These are phyloP conservation scores for Megaleporinus macrocephalus DNA, from an alignment of 2,113 vertebrate species.

Conservation along the genomic window DNA sequence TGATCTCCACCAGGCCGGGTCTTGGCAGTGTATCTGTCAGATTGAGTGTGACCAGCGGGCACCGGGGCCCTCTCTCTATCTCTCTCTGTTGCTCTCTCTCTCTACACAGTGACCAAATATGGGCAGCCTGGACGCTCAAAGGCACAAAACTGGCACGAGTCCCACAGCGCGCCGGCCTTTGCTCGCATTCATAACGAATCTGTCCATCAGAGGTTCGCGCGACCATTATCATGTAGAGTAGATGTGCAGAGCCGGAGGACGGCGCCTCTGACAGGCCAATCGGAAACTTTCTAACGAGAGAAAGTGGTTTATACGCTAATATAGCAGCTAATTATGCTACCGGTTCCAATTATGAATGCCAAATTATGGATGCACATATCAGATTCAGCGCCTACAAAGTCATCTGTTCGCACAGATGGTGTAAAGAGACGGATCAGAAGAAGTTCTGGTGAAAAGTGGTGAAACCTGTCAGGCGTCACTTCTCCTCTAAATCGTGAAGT, in stretches of 20 bases:
- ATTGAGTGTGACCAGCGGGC: constrained; percentile 56
- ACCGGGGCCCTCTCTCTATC: no score
- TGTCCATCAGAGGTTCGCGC: constrained; percentile 58
- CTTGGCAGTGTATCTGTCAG: constrained; percentile 46
- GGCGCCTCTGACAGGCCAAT: not conserved
- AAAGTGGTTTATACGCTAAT: not conserved
- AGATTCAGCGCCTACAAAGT: not conserved
- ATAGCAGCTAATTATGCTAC: no score
- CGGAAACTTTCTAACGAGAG: not conserved
- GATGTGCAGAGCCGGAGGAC: not conserved
- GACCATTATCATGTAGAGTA: constrained; percentile 19
- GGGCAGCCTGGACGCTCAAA: constrained; percentile 67
- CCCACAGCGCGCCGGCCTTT: constrained; percentile 61
- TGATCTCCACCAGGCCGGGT: constrained; percentile 5
- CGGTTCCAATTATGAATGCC: no score
- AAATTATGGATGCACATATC: not conserved
- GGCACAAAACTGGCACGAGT: constrained; percentile 69
- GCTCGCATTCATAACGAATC: constrained; percentile 65
- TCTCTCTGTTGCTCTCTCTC: no score
- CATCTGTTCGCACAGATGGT: constrained; percentile 13
- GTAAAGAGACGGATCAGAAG: not conserved
- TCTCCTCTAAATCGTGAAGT: constrained; percentile 10
- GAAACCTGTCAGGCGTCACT: constrained; percentile 9
- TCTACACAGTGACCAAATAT: constrained; percentile 72
- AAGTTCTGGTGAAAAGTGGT: not conserved